Evolutionary conservation across 1,140 invertebrate genomes (phyloP), one percentile per base, ranked within the genome.

Genomic region (Musca vetustissima): DNA sequence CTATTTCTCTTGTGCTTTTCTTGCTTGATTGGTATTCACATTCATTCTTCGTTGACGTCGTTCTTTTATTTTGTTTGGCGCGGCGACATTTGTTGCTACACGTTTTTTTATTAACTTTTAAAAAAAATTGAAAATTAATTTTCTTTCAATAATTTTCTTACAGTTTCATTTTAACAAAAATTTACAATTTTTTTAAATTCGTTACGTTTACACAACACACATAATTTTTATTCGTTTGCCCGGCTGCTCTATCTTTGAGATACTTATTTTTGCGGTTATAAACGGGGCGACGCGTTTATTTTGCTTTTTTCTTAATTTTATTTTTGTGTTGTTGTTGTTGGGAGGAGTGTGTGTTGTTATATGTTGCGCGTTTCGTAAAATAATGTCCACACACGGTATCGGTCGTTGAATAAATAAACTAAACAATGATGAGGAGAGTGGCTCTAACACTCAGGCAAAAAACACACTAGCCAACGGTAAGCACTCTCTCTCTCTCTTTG

Each of bases 391-490:
- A 75, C 74, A 75, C 75, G 74, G 73, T 71, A 77, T 78, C 76
- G 73, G 73, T 76, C 76, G 74, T 72, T 75, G 76, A 76, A 78
- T 78, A 78, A 77, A 78, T 78, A 78, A 77, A 77, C 74, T 72
- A 69, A 67, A 43, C 36, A 11, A 43, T 43, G n/a, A n/a, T n/a
- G n/a, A n/a, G n/a, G 36, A 43, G 36, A 43, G 36, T 43, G 6
- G 36, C 11, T 43, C 57, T 0, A 11, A 19, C 24, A 61, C 6
- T 15, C 24, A 25, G 57, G 11, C 57, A 36, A 22, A 36, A 13
- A 7, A 43, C 36, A 8, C 0, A 25, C 7, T 6, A 8, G 1
- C 8, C 25, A 28, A 66, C 64, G 13, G 11, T 2, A 9, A 43
- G 1, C 11, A 43, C 11, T 43, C 36, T 9, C 6, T 28, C 28